Conservation (phyloP, 2,113 vertebrate species). For the Desmodus rotundus region DNA sequence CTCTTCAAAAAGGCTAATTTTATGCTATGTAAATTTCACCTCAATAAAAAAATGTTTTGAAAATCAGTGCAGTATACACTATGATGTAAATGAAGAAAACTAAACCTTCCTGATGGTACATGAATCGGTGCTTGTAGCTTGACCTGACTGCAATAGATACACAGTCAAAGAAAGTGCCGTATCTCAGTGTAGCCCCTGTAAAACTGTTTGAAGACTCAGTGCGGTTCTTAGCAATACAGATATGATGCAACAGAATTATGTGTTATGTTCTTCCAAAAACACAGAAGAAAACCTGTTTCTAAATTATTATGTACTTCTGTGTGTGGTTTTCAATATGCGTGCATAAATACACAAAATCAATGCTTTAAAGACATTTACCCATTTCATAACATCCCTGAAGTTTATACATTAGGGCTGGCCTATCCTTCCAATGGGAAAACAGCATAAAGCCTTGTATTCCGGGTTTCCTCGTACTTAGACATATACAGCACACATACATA, state of each 20-base stretch:
- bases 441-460: background rate
- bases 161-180: background rate
- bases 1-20: background rate
- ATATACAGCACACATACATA: background rate
- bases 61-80: background rate
- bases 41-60: background rate
- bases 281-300: background rate
- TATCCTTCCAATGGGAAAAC: background rate
- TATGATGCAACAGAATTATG: background rate
- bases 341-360: background rate
- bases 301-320: background rate
- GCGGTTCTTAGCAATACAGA: background rate
- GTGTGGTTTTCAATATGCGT: background rate
- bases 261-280: background rate
- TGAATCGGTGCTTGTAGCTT: background rate
- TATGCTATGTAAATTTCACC: background rate
- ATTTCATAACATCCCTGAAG: background rate
- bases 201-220: background rate
- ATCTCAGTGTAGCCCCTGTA: background rate
- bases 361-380: slow-evolving; percentile 7
- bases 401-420: background rate
- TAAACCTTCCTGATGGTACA: background rate
- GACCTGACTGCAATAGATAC: background rate
- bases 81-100: background rate
- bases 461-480: background rate